Evolutionary conservation across 1,140 invertebrate species (phyloP), one percentile per base, ranked within the genome.

Genomic region (Pantala flavescens): DNA sequence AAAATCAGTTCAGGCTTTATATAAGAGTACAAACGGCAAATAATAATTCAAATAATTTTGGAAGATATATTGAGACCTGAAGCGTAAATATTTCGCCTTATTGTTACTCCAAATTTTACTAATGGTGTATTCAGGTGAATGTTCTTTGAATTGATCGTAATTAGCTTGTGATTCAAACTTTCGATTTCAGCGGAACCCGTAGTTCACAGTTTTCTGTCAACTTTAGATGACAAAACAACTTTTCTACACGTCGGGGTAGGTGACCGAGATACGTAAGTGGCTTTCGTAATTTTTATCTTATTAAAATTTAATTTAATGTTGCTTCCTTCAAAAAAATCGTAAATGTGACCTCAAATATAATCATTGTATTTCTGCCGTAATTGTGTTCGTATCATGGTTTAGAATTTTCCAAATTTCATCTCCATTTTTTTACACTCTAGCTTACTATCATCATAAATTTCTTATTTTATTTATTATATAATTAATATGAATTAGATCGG

Each of bases 171-270:
- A 24, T 73, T 23, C 42, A 1, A 43, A n/a, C 24, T 74, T 42
- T 73, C 36, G 73, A 24, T 77, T 74, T 21, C 73, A 76, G 78
- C 77, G 28, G 74, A 76, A 36, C 75, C 73, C 36, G 71, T 77
- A 23, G 49, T 78, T 74, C 72, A 78, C 49, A 72, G 71, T 74
- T 75, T 77, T 42, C 36, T 92, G 10, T 72, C 83, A 78, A 82
- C 84, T 76, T 81, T 86, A 19, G 81, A 88, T 19, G 85, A 85
- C 70, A 81, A 86, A 73, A 83, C 85, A 0, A 84, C 87, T 78
- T 90, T 90, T 82, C 83, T 88, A 55, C 85, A 87, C 81, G 89
- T 91, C 0, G 87, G 90, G 83, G 90, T 92, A 76, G 91, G 90
- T 23, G 87, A 91, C 77, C 82, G 88, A 74, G 77, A 84, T 71